Percentiles rank a stretch among this genome's conserved stretches.
Conservation (phyloP, 2,888 invertebrate genomes). For the Baronia brevicornis region DNA sequence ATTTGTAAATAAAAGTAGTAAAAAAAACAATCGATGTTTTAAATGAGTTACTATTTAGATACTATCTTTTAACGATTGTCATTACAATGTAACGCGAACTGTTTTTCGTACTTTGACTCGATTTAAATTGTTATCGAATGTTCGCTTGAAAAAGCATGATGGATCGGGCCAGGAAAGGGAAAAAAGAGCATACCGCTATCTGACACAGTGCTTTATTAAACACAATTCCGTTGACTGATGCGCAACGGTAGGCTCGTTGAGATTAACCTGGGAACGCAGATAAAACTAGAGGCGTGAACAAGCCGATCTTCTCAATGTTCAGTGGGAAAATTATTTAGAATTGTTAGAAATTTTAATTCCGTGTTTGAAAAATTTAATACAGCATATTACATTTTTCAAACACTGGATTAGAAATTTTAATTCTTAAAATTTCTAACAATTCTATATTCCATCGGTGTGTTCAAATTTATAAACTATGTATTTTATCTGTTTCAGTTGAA, state of each 20-base stretch:
- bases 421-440: too few species aligned
- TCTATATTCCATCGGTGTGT: too few species aligned
- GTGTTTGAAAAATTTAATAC: too few species aligned
- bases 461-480: too few species aligned
- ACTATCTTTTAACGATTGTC: slow-evolving; percentile 1
- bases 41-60: slow-evolving; percentile 1
- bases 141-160: slow-evolving; percentile 35
- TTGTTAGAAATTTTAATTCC: too few species aligned
- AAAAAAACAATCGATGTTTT: slow-evolving; percentile 1
- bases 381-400: too few species aligned
- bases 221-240: slow-evolving; percentile 49
- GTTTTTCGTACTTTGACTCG: slow-evolving; percentile 28
- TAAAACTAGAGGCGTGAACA: slow-evolving; percentile 1
- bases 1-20: slow-evolving; percentile 11
- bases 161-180: slow-evolving; percentile 42
- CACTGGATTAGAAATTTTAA: too few species aligned
- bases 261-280: too few species aligned
- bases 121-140: slow-evolving; percentile 44
- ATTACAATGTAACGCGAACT: slow-evolving; percentile 16
- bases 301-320: neutral
- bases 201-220: slow-evolving; percentile 71
- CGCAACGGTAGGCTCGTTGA: slow-evolving; percentile 40
- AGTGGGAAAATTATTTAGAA: neutral
- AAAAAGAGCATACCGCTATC: slow-evolving; percentile 67
- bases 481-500: too few species aligned